phyloP scores from a whole-genome alignment of 2,888 invertebrate genomes.

The Phalangium opilio region DNA sequence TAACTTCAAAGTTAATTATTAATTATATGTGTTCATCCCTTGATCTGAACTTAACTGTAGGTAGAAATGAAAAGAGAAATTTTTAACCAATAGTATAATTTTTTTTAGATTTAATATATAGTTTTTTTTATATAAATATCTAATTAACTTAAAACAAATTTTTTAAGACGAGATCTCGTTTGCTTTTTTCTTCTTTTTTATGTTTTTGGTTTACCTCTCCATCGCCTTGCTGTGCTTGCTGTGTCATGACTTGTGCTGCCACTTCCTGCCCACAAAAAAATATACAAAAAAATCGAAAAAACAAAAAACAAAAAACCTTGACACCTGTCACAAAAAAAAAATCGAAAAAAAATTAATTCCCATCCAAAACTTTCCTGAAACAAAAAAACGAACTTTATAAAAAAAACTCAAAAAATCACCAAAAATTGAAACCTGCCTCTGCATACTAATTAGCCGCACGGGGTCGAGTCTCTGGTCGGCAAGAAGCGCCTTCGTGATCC shows the following conservation, averaged over 20 bases:
- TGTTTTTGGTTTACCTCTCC: neutral
- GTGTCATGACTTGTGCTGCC: constrained; percentile 32
- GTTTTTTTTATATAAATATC: too few species aligned
- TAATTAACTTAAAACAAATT: too few species aligned
- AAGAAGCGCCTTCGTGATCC: constrained; percentile 60
- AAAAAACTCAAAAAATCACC: too few species aligned
- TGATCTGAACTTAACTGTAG: too few species aligned
- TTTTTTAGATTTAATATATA: too few species aligned
- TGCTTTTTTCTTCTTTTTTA: neutral
- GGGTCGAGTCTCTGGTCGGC: constrained; percentile 16
- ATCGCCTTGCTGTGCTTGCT: constrained; percentile 34
- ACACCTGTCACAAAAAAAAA: constrained; percentile 21
- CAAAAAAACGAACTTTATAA: too few species aligned
- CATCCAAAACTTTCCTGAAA: neutral
- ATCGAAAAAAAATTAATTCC: constrained; percentile 28
- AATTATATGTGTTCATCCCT: too few species aligned
- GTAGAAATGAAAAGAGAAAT: too few species aligned
- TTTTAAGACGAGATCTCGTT: neutral
- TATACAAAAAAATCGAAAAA: too few species aligned
- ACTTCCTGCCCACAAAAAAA: constrained; percentile 27
- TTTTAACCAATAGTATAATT: too few species aligned
- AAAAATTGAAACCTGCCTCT: constrained; percentile 13
- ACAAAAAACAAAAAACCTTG: constrained; percentile 22
- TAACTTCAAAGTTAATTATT: too few species aligned
- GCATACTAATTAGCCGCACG: constrained; percentile 31